Conservation (phyloP, 1,140 invertebrate species). For the Drosophila tropicalis region DNA sequence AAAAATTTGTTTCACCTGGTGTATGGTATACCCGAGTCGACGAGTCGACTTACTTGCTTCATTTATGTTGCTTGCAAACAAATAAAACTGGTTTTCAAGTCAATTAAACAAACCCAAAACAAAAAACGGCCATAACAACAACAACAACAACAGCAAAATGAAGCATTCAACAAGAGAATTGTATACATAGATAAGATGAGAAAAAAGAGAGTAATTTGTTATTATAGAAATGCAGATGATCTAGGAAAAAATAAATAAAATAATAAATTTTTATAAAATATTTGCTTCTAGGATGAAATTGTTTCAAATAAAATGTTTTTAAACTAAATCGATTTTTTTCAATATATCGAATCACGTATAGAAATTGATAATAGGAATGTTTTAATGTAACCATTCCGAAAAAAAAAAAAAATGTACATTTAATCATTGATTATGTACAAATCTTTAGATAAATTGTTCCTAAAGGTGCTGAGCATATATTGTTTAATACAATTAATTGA, state of each 20-base stretch:
- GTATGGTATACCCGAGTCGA: no score
- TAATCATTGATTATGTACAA: no score
- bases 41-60: no score
- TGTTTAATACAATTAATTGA: no score
- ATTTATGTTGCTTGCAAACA: conserved; percentile 65
- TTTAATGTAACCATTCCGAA: no score
- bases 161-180: conserved; percentile 34
- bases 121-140: conserved; percentile 28
- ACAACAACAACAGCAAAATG: conserved; percentile 32
- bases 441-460: no score
- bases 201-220: conserved; percentile 40
- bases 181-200: conserved; percentile 23
- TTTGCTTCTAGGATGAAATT: neutral
- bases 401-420: no score
- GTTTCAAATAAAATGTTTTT: neutral
- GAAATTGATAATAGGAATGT: no score
- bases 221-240: conserved; percentile 28
- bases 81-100: conserved; percentile 77
- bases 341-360: no score
- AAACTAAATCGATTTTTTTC: neutral
- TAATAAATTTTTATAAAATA: neutral
- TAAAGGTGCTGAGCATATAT: no score
- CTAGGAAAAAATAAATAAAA: neutral
- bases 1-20: no score
- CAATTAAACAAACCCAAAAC: conserved; percentile 70